Conservation (phyloP, 2,797 vertebrate species). For the Muscicapa striata region DNA sequence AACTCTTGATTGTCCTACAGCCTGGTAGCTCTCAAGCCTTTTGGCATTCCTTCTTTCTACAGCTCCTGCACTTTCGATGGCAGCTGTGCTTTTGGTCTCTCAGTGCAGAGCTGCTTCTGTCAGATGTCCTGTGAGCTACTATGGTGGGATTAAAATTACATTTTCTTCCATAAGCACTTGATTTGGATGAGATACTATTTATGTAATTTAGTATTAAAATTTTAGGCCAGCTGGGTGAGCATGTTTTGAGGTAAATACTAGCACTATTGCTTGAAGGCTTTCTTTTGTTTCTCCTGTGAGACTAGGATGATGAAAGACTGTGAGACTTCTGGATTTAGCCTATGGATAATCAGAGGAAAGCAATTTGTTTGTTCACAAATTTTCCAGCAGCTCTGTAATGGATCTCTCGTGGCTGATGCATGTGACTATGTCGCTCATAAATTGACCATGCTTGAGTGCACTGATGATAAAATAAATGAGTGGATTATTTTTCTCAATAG, state of each 20-base stretch:
- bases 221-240: neutral
- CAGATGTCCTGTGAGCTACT: neutral
- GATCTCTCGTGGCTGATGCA: constrained; percentile 41
- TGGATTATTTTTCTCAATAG: constrained; percentile 70
- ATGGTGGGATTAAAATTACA: neutral
- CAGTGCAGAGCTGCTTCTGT: neutral
- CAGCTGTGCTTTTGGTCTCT: neutral
- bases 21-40: neutral
- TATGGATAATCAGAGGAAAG: constrained; percentile 35
- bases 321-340: constrained; percentile 1
- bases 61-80: accelerated
- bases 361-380: constrained; percentile 32
- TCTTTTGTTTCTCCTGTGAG: constrained; percentile 13
- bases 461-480: constrained; percentile 69
- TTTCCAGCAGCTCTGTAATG: constrained; percentile 5
- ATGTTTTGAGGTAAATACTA: neutral
- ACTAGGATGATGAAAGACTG: neutral
- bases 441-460: constrained; percentile 61
- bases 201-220: neutral
- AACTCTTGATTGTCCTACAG: neutral
- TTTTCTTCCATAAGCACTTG: neutral
- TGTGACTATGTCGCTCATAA: constrained; percentile 50
- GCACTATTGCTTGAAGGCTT: neutral
- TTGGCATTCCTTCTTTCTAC: neutral
- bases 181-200: neutral